A percentile compares a stretch with the other conserved stretches of the same genome.
Evolutionary conservation across 2,888 invertebrate species (phyloP).

Genomic region (Boloria selene): DNA sequence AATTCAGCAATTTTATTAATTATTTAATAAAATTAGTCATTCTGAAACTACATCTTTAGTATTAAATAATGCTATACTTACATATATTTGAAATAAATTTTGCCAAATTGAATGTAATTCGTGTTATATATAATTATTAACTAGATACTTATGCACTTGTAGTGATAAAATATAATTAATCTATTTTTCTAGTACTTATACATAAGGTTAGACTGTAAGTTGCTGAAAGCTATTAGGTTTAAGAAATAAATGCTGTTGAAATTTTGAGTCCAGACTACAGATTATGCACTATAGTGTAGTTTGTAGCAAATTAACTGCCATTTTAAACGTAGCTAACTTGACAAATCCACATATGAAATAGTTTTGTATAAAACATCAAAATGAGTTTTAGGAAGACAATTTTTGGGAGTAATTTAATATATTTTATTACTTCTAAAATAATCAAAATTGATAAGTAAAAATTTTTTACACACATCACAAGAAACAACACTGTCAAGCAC

Average conservation of each 20-base stretch:
- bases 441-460: background rate
- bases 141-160: background rate
- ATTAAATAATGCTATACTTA: no score
- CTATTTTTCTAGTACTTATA: conserved; percentile 30
- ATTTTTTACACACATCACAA: background rate
- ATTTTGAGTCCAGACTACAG: background rate
- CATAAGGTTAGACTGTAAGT: conserved; percentile 12
- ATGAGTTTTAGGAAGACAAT: no score
- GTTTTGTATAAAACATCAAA: no score
- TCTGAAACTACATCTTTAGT: no score
- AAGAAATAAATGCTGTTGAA: background rate
- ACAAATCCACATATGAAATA: background rate
- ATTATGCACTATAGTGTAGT: conserved; percentile 15
- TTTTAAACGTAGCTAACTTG: conserved; percentile 14
- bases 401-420: background rate
- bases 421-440: background rate
- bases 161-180: conserved; percentile 9
- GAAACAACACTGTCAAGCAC: conserved; percentile 35
- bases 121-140: background rate
- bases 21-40: no score
- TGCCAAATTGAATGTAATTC: background rate
- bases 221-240: conserved; percentile 23
- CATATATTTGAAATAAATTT: background rate
- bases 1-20: no score
- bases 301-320: conserved; percentile 24